These are phyloP conservation scores for Ferrisia virgata DNA, from an alignment of 2,888 invertebrate species.

Conservation along the genomic window DNA sequence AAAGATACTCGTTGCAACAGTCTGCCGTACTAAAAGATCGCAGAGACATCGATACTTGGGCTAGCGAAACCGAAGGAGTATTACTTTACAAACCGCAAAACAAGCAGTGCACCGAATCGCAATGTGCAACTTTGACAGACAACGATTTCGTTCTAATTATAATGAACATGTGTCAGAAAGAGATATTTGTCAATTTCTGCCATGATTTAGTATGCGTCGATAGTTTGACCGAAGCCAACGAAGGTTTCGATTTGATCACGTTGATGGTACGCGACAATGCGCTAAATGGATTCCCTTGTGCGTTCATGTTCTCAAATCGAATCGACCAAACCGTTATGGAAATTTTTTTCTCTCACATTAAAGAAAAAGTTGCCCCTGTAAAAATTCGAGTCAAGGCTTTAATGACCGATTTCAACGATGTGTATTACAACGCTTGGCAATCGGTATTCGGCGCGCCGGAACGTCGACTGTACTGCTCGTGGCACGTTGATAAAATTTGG, in stretches of 20 bases:
- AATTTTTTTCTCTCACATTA: neutral
- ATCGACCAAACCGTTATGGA: neutral
- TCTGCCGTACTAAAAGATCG: neutral
- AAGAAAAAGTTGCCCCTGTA: neutral
- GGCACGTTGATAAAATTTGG: neutral
- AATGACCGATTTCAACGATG: neutral
- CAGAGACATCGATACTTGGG: neutral
- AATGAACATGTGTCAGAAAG: neutral
- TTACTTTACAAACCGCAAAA: neutral
- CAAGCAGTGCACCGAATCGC: neutral
- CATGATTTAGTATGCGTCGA: conserved; percentile 13
- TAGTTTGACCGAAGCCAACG: neutral
- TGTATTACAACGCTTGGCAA: neutral
- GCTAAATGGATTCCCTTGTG: neutral
- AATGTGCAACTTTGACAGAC: neutral
- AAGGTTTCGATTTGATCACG: neutral
- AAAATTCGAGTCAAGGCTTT: neutral
- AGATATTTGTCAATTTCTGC: neutral
- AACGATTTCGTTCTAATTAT: conserved; percentile 20
- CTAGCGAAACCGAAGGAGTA: neutral
- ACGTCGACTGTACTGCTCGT: neutral
- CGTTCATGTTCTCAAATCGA: conserved; percentile 14
- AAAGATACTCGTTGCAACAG: neutral
- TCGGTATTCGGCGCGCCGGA: neutral
- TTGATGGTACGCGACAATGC: conserved; percentile 1